Evolutionary conservation across 2,888 invertebrate genomes (phyloP).

Genomic region (Lasioglossum marginatum): DNA sequence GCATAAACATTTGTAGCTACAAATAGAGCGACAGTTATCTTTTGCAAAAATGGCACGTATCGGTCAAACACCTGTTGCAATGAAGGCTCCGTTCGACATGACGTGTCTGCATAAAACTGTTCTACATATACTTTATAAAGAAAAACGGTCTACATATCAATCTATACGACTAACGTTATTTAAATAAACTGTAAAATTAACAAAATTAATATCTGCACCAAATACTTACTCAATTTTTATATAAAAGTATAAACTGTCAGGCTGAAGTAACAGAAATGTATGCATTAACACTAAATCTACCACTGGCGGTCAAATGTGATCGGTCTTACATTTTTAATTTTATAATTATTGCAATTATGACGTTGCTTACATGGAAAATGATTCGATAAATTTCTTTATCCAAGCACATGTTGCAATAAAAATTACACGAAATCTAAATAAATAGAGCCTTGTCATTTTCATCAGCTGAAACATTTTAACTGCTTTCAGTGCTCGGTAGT

Average conservation of each 20-base stretch:
- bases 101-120: not conserved
- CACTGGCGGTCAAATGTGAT: no score
- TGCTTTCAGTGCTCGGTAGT: no score
- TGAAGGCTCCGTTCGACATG: not conserved
- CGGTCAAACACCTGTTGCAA: not conserved
- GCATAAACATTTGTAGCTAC: not conserved
- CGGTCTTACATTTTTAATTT: no score
- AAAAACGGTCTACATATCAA: not conserved
- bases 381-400: no score
- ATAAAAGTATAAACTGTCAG: not conserved
- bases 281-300: not conserved
- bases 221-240: not conserved
- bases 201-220: not conserved
- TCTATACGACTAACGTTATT: not conserved
- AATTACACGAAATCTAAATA: no score
- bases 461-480: no score
- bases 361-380: no score
- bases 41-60: not conserved
- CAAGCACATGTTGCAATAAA: no score
- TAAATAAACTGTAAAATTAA: not conserved
- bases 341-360: no score
- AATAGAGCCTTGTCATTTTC: no score
- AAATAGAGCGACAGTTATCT: slow-evolving; percentile 1
- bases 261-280: not conserved
- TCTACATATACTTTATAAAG: not conserved